Conservation (phyloP, 2,888 invertebrate genomes). For the Neoaliturus tenellus region DNA sequence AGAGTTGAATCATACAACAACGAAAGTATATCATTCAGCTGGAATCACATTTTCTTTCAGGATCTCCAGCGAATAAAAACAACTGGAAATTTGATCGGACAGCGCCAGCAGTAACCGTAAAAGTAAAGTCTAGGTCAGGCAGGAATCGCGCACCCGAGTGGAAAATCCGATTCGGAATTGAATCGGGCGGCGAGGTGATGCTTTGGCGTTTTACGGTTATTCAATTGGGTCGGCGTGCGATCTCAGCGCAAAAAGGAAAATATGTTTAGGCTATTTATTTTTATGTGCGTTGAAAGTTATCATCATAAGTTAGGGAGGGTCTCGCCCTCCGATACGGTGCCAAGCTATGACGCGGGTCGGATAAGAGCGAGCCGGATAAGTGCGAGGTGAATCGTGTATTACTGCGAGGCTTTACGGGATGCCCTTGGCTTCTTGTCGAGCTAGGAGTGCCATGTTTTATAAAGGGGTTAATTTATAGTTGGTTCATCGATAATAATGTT, state of each 20-base stretch:
- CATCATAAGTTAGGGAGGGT: slow-evolving; percentile 47
- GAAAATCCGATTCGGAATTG: slow-evolving; percentile 46
- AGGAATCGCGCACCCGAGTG: background rate
- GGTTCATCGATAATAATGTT: too few species aligned
- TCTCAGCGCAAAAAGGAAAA: slow-evolving; percentile 54
- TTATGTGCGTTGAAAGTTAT: slow-evolving; percentile 58
- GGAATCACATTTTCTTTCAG: background rate
- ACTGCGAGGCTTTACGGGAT: background rate
- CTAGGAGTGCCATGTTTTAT: too few species aligned
- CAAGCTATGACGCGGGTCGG: background rate
- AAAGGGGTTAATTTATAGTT: too few species aligned
- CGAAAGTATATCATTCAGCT: background rate
- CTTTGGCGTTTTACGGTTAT: slow-evolving; percentile 27
- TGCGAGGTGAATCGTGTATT: background rate
- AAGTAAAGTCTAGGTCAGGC: slow-evolving; percentile 52
- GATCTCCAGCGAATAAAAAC: background rate
- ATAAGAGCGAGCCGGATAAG: background rate
- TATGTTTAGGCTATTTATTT: slow-evolving; percentile 60
- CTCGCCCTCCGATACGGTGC: background rate
- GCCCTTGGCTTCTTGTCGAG: too few species aligned
- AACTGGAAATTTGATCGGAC: slow-evolving; percentile 9
- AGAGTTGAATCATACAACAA: too few species aligned
- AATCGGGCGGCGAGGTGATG: slow-evolving; percentile 44
- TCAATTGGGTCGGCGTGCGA: slow-evolving; percentile 45
- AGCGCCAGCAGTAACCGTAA: slow-evolving; percentile 35